These are phyloP conservation scores for Muscina levida DNA, from an alignment of 2,888 invertebrate species.

Conservation along the genomic window DNA sequence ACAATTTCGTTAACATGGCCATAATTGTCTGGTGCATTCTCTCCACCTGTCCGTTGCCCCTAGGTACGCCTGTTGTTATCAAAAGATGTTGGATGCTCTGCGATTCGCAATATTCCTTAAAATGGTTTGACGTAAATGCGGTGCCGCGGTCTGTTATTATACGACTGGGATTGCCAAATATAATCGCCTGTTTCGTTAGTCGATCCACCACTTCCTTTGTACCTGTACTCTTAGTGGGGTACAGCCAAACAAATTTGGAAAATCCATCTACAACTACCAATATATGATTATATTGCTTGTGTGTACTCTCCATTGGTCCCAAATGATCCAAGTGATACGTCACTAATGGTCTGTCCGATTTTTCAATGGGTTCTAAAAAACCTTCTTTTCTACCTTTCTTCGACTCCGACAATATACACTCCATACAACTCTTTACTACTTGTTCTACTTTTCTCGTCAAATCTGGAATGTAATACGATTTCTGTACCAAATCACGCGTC, in stretches of 20 bases:
- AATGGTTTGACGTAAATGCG: constrained; percentile 64
- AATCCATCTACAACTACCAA: constrained; percentile 52
- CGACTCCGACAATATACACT: constrained; percentile 32
- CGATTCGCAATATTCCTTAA: constrained; percentile 68
- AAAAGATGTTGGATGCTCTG: constrained; percentile 49
- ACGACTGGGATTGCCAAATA: constrained; percentile 55
- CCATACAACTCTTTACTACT: constrained; percentile 37
- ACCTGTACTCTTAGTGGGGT: constrained; percentile 71
- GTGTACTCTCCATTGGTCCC: constrained; percentile 37
- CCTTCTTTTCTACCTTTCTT: constrained; percentile 45
- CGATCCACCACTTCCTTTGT: constrained; percentile 71
- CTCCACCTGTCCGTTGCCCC: constrained; percentile 65
- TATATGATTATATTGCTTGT: constrained; percentile 35
- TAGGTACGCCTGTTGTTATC: constrained; percentile 66
- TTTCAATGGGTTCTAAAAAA: constrained; percentile 28
- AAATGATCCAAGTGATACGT: constrained; percentile 65
- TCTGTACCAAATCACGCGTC: constrained; percentile 52
- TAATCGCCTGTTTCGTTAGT: constrained; percentile 69
- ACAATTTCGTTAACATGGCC: constrained; percentile 49
- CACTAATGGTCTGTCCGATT: constrained; percentile 68
- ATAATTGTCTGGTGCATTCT: constrained; percentile 65
- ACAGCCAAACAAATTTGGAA: constrained; percentile 76
- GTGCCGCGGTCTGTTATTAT: constrained; percentile 59
- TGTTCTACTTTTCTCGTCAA: constrained; percentile 1
- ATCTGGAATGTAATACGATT: constrained; percentile 42